Conservation (phyloP, 2,797 vertebrate genomes). For the Sebastes iracundus region DNA sequence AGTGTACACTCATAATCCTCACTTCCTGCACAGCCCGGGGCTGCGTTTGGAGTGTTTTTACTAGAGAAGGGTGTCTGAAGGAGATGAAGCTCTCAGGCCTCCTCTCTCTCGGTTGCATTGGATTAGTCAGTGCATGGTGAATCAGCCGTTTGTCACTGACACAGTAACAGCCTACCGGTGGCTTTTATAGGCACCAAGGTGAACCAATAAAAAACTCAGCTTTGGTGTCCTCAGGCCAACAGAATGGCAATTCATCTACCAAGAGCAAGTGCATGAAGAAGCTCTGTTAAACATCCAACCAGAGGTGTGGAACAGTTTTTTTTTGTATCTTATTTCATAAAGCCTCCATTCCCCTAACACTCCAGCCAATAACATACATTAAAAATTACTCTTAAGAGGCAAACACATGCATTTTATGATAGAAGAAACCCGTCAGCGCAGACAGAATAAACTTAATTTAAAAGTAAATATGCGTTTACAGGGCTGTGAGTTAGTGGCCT, state of each 20-base stretch:
- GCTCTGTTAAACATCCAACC: constrained; percentile 63
- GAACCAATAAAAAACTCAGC: constrained; percentile 71
- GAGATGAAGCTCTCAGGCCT: constrained; percentile 57
- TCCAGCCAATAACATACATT: constrained; percentile 68
- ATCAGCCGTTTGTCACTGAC: constrained; percentile 74
- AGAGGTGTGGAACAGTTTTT: constrained; percentile 54
- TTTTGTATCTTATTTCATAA: constrained; percentile 52
- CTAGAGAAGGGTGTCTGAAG: constrained; percentile 57
- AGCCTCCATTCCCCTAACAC: constrained; percentile 41
- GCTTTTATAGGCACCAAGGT: constrained; percentile 75
- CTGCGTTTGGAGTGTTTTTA: constrained; percentile 72
- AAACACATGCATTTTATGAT: constrained; percentile 59
- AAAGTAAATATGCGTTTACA: constrained; percentile 77
- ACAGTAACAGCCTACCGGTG: constrained; percentile 63
- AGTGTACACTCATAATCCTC: constrained; percentile 58
- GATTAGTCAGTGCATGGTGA: constrained; percentile 74
- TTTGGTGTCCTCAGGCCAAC: constrained; percentile 70
- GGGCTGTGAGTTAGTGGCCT: constrained; percentile 58
- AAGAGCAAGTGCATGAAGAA: constrained; percentile 50
- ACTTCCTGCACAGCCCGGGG: constrained; percentile 70
- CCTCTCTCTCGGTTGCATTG: constrained; percentile 33
- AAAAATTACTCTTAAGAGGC: constrained; percentile 54
- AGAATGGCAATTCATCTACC: constrained; percentile 75
- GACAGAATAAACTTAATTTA: constrained; percentile 71
- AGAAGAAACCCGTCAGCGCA: constrained; percentile 26